These are phyloP conservation scores for Graphium colonna DNA, from an alignment of 2,888 invertebrate genomes.

Conservation along the genomic window DNA sequence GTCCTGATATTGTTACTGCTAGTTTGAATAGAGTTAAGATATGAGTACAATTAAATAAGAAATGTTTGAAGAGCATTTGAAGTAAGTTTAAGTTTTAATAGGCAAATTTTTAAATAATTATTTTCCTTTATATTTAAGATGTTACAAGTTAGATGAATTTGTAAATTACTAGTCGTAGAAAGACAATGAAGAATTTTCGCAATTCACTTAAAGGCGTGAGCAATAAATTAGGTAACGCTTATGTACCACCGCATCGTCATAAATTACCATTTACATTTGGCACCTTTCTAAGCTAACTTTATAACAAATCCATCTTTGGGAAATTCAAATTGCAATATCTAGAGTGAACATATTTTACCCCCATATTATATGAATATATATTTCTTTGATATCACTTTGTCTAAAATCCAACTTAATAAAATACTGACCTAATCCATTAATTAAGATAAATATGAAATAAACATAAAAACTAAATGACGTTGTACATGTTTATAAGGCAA, in stretches of 20 bases:
- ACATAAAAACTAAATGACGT: not conserved
- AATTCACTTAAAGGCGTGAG: not conserved
- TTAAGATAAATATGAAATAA: not conserved
- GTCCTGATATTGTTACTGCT: slow-evolving; percentile 48
- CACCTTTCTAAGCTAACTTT: not conserved
- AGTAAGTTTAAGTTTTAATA: slow-evolving; percentile 19
- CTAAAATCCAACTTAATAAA: not conserved
- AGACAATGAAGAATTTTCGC: slow-evolving; percentile 4
- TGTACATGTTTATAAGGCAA: too few relatives aligned
- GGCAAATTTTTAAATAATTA: slow-evolving; percentile 9
- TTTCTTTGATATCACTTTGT: too few relatives aligned
- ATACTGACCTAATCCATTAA: not conserved
- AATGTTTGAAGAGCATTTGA: not conserved
- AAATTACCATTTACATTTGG: not conserved
- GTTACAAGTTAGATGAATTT: slow-evolving; percentile 16
- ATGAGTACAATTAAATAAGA: slow-evolving; percentile 43
- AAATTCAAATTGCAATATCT: too few relatives aligned
- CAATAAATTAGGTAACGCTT: not conserved
- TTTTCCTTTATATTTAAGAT: slow-evolving; percentile 11
- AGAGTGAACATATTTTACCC: too few relatives aligned
- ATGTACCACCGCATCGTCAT: not conserved
- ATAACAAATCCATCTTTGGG: too few relatives aligned
- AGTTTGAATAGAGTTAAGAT: slow-evolving; percentile 50
- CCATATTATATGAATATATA: too few relatives aligned
- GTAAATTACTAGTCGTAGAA: slow-evolving; percentile 11